Evolutionary conservation across 2,113 vertebrate species (phyloP).

Genomic region (Panurus biarmicus): DNA sequence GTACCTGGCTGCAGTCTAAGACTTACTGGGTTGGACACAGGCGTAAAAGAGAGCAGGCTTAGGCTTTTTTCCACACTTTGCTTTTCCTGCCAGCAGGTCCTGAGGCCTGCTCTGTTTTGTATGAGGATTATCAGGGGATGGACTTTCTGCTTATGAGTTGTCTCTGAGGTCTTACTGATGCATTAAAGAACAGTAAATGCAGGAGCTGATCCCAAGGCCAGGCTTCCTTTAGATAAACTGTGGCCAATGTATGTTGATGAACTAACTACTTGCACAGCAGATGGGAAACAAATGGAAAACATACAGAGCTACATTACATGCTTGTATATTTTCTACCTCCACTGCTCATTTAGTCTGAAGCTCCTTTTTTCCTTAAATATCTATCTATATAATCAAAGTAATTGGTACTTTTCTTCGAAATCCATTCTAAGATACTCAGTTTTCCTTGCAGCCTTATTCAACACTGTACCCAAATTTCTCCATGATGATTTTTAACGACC

Average conservation of each 20-base stretch:
- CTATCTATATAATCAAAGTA: background rate
- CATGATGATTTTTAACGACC: conserved; percentile 1
- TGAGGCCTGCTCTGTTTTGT: background rate
- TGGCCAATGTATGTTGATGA: background rate
- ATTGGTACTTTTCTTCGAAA: background rate
- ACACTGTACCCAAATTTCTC: background rate
- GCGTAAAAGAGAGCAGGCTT: background rate
- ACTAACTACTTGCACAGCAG: background rate
- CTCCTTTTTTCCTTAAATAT: background rate
- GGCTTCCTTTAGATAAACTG: background rate
- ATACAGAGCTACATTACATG: background rate
- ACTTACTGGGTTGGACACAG: background rate
- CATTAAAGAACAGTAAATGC: background rate
- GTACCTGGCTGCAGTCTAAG: background rate
- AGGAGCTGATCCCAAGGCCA: background rate
- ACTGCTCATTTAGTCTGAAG: background rate
- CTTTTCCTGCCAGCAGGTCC: background rate
- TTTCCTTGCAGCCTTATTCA: conserved; percentile 13
- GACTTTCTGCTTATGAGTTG: background rate
- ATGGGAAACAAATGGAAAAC: background rate
- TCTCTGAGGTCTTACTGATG: background rate
- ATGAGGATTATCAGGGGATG: background rate
- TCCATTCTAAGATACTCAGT: background rate
- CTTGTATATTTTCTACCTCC: background rate
- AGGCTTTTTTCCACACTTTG: background rate